Conservation (phyloP, 1,140 invertebrate genomes). For the Drosophila sp. region DNA sequence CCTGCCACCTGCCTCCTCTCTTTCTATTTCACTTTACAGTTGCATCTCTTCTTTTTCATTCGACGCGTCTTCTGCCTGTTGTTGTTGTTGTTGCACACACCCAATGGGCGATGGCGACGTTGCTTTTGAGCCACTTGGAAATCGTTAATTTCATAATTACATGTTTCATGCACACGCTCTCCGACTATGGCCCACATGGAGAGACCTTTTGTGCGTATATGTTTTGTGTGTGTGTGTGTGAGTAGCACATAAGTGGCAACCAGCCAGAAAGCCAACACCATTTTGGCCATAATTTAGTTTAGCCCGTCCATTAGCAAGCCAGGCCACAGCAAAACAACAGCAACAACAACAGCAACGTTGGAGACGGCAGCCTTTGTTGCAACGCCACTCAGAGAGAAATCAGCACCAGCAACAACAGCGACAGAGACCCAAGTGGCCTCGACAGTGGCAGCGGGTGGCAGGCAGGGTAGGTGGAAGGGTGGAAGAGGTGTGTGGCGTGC, state of each 20-base stretch:
- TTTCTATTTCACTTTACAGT: background rate
- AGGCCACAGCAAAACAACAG: slow-evolving; percentile 37
- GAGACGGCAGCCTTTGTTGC: slow-evolving; percentile 65
- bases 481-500: no score
- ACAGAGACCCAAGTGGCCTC: slow-evolving; percentile 63
- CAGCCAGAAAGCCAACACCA: slow-evolving; percentile 82
- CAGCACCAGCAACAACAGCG: slow-evolving; percentile 56
- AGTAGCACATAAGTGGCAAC: slow-evolving; percentile 80
- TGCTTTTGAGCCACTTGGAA: slow-evolving; percentile 76
- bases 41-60: background rate
- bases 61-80: background rate
- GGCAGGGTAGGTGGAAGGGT: background rate
- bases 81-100: slow-evolving; percentile 32
- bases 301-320: slow-evolving; percentile 77
- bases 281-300: slow-evolving; percentile 83
- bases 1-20: background rate
- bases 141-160: slow-evolving; percentile 84
- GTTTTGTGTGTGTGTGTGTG: slow-evolving; percentile 43
- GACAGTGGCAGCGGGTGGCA: slow-evolving; percentile 36
- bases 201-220: slow-evolving; percentile 1
- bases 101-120: slow-evolving; percentile 35
- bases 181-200: slow-evolving; percentile 38
- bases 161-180: slow-evolving; percentile 78
- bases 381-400: slow-evolving; percentile 71
- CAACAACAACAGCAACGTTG: slow-evolving; percentile 16